phyloP scores from a whole-genome alignment of 1,140 invertebrate genomes.

The Sitophilus oryzae region DNA sequence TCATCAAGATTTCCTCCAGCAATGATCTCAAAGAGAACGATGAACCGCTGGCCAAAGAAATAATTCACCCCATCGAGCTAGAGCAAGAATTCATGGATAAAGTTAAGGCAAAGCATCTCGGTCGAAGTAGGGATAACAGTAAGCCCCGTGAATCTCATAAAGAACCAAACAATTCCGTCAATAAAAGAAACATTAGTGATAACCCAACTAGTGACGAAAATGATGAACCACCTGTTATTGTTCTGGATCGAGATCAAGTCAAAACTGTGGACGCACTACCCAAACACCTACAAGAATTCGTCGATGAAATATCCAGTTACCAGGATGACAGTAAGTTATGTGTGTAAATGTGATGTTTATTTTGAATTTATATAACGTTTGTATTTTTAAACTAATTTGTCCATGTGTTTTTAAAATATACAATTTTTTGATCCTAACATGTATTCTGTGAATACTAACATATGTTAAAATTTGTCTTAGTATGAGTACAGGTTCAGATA shows the following conservation, averaged over 20 bases:
- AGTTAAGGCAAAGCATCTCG: slow-evolving; percentile 51
- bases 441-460: too few species aligned
- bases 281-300: slow-evolving; percentile 67
- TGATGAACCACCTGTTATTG: slow-evolving; percentile 46
- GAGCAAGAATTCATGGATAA: slow-evolving; percentile 68
- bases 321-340: slow-evolving; percentile 17
- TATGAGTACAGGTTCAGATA: too few species aligned
- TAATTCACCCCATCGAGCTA: slow-evolving; percentile 52
- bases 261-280: slow-evolving; percentile 59
- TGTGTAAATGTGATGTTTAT: too few species aligned
- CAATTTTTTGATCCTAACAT: too few species aligned
- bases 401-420: too few species aligned
- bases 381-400: too few species aligned
- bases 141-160: slow-evolving; percentile 43
- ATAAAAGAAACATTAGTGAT: too few species aligned
- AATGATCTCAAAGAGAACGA: slow-evolving; percentile 15
- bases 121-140: slow-evolving; percentile 44
- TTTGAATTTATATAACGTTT: too few species aligned
- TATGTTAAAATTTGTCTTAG: too few species aligned
- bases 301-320: slow-evolving; percentile 39
- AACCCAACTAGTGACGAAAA: slow-evolving; percentile 20
- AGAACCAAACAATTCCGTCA: slow-evolving; percentile 48
- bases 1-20: slow-evolving; percentile 60
- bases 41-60: slow-evolving; percentile 22
- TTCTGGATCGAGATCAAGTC: slow-evolving; percentile 56